Evolutionary conservation across 2,888 invertebrate species (phyloP).

Genomic region (Pimpla rufipes): DNA sequence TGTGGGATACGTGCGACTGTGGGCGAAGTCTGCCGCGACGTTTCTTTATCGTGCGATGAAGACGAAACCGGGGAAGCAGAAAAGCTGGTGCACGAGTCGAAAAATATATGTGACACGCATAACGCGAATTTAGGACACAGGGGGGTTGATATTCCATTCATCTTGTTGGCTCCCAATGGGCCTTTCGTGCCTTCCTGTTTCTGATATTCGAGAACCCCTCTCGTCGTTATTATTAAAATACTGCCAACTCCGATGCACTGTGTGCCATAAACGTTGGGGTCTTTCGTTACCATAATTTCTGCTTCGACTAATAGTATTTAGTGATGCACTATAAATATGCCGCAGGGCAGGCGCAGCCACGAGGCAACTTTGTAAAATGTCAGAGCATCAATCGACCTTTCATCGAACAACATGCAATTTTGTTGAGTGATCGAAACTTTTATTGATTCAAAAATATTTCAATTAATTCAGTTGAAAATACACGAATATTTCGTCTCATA

Average conservation of each 20-base stretch:
- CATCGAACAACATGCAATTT: neutral
- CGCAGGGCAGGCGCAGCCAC: no score
- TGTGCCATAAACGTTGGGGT: no score
- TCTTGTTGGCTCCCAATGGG: neutral
- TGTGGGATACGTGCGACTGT: slow-evolving; percentile 28
- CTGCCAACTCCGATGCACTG: neutral
- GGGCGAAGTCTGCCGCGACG: neutral
- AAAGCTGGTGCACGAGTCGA: neutral
- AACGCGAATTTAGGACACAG: slow-evolving; percentile 28
- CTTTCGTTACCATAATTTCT: no score
- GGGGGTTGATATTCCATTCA: slow-evolving; percentile 12
- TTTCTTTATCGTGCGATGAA: neutral
- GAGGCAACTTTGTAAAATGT: no score
- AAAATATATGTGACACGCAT: slow-evolving; percentile 8
- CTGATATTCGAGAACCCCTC: neutral
- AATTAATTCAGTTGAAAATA: no score
- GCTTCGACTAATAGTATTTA: no score
- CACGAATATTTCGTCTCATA: no score
- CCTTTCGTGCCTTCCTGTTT: neutral
- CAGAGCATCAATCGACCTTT: no score
- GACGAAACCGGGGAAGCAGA: slow-evolving; percentile 1
- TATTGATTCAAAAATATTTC: no score
- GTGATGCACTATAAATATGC: no score
- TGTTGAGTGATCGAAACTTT: neutral
- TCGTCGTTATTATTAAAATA: slow-evolving; percentile 1